phyloP scores from a whole-genome alignment of 1,140 invertebrate species.

The Oryctes rhinoceros region DNA sequence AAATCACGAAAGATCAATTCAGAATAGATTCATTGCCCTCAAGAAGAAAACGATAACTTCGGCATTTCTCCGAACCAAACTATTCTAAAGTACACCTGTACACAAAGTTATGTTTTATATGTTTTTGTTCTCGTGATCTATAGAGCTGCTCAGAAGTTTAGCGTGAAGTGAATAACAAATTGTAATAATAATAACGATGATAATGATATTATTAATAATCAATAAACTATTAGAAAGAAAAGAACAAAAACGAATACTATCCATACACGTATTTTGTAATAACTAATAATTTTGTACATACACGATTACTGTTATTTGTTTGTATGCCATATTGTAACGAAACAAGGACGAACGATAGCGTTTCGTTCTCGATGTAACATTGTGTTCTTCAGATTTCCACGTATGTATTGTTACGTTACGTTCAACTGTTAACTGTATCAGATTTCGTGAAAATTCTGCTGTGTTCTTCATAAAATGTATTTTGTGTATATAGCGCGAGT shows the following conservation, averaged over 20 bases:
- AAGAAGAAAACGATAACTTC: constrained; percentile 29
- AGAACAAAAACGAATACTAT: background rate
- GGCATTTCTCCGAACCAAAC: constrained; percentile 38
- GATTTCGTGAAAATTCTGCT: background rate
- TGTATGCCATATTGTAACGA: background rate
- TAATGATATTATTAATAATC: constrained; percentile 8
- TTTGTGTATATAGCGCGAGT: background rate
- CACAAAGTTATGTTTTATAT: constrained; percentile 9
- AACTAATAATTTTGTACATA: constrained; percentile 17
- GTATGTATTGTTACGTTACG: background rate
- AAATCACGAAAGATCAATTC: no score
- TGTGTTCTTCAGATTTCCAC: background rate
- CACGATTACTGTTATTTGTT: background rate
- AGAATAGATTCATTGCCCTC: background rate
- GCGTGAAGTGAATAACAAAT: constrained; percentile 24
- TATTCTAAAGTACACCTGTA: constrained; percentile 38
- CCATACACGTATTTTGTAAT: constrained; percentile 24
- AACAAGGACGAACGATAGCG: background rate
- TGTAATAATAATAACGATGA: constrained; percentile 19
- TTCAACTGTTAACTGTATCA: background rate
- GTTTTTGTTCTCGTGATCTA: constrained; percentile 2
- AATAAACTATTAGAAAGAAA: background rate
- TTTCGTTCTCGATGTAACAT: background rate
- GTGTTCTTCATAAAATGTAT: background rate
- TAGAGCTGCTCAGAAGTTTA: constrained; percentile 30